Evolutionary conservation across 2,888 invertebrate species (phyloP).

Genomic region (Nomada lathburiana): DNA sequence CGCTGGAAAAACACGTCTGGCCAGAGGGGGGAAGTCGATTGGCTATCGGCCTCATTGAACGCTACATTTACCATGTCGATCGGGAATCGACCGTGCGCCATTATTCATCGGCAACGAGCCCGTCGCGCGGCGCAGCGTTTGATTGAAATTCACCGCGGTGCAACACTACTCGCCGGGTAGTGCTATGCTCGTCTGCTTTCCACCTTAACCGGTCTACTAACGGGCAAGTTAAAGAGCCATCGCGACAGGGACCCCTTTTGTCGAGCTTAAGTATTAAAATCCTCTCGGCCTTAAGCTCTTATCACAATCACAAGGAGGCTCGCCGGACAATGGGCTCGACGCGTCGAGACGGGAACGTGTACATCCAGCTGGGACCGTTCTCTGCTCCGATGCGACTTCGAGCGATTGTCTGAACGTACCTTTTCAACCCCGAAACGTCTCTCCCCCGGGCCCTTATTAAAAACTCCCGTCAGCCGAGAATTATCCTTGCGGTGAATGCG

Average conservation of each 20-base stretch:
- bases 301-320: slow-evolving; percentile 58
- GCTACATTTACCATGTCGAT: slow-evolving; percentile 28
- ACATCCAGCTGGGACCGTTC: slow-evolving; percentile 21
- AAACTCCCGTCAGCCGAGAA: slow-evolving; percentile 7
- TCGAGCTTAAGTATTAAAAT: slow-evolving; percentile 75
- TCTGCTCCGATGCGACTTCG: background rate
- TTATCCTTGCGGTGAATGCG: slow-evolving; percentile 24
- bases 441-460: slow-evolving; percentile 17
- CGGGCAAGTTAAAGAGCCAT: slow-evolving; percentile 62
- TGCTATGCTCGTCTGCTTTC: background rate
- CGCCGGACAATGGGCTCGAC: slow-evolving; percentile 64
- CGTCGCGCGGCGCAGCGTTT: slow-evolving; percentile 38
- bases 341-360: slow-evolving; percentile 56
- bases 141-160: slow-evolving; percentile 51
- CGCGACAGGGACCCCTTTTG: slow-evolving; percentile 56
- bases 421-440: slow-evolving; percentile 29
- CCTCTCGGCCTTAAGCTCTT: slow-evolving; percentile 62
- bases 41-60: background rate
- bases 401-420: slow-evolving; percentile 32
- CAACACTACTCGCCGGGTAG: slow-evolving; percentile 30
- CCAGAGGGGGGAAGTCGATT: too few relatives aligned
- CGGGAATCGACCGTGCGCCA: background rate
- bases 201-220: slow-evolving; percentile 35
- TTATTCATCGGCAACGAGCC: slow-evolving; percentile 44
- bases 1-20: too few relatives aligned